These are phyloP conservation scores for Hozukius guyotensis DNA, from an alignment of 2,797 vertebrate genomes.

Conservation along the genomic window DNA sequence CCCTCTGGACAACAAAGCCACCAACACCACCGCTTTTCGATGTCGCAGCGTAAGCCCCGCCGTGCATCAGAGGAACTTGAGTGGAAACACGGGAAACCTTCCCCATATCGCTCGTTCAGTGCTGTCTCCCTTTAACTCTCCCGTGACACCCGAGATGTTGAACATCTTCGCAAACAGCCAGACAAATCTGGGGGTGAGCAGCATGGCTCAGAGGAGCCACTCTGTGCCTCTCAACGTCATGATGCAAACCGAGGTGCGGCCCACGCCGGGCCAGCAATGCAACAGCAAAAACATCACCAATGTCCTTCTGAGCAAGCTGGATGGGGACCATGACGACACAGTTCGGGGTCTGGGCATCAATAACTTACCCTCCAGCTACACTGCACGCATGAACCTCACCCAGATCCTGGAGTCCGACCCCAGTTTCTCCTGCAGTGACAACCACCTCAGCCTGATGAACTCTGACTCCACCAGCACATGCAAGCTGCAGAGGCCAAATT, in stretches of 20 bases:
- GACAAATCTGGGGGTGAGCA: constrained; percentile 85
- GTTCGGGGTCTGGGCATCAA: constrained; percentile 92
- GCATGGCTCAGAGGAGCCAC: constrained; percentile 95
- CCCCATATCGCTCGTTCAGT: constrained; percentile 85
- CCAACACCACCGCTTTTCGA: constrained; percentile 83
- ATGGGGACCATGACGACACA: constrained; percentile 88
- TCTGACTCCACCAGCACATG: constrained; percentile 84
- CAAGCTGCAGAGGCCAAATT: constrained; percentile 91
- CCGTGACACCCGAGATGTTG: constrained; percentile 89
- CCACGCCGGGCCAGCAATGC: constrained; percentile 85
- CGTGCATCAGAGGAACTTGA: constrained; percentile 93
- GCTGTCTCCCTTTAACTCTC: constrained; percentile 90
- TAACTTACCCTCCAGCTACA: constrained; percentile 93
- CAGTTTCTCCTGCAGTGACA: constrained; percentile 86
- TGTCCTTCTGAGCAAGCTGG: constrained; percentile 94
- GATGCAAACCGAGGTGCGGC: constrained; percentile 95
- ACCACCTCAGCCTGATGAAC: constrained; percentile 86
- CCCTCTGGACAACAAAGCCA: constrained; percentile 92
- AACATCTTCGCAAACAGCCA: constrained; percentile 88
- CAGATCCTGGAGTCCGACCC: constrained; percentile 93
- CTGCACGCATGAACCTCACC: constrained; percentile 97
- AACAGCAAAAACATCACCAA: constrained; percentile 90
- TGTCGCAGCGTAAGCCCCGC: constrained; percentile 98
- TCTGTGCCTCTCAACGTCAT: constrained; percentile 96
- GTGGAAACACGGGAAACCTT: constrained; percentile 85